Evolutionary conservation across 92 coral and sea anemone genomes (phyloP).

Genomic region (Meandrina meandrites): DNA sequence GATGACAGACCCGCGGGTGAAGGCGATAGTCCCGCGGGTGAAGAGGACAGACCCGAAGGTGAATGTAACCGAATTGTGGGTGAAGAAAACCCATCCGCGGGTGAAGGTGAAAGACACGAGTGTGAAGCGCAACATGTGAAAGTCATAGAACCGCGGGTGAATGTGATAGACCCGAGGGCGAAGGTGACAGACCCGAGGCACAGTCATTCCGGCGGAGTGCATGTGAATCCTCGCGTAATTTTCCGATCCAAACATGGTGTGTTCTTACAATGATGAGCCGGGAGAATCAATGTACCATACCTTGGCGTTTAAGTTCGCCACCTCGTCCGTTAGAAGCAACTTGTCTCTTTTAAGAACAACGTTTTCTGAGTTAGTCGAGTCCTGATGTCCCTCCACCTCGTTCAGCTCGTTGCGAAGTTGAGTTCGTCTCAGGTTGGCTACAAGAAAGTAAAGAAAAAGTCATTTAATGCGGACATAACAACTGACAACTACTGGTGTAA

Average conservation of each 20-base stretch:
- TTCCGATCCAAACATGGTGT: too few relatives aligned
- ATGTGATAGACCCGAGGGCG: background rate
- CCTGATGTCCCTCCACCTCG: constrained; percentile 78
- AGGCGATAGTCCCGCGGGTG: background rate
- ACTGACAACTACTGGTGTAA: background rate
- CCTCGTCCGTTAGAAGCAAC: constrained; percentile 85
- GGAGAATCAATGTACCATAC: constrained; percentile 28
- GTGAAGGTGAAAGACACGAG: background rate
- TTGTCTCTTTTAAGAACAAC: constrained; percentile 84
- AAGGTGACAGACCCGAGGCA: too few relatives aligned
- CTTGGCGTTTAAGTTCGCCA: constrained; percentile 83
- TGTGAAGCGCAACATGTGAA: too few relatives aligned
- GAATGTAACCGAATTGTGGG: background rate
- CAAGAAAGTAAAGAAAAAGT: background rate
- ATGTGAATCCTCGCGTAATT: too few relatives aligned
- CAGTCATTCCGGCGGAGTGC: too few relatives aligned
- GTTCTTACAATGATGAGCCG: too few relatives aligned
- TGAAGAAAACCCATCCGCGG: background rate
- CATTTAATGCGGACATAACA: background rate
- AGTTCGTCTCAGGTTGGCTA: constrained; percentile 86
- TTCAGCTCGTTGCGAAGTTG: constrained; percentile 88
- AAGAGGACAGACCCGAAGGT: background rate
- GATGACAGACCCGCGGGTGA: background rate
- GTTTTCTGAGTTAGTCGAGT: constrained; percentile 79
- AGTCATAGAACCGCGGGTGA: too few relatives aligned